phyloP scores from a whole-genome alignment of 2,888 invertebrate genomes.

The Limnephilus lunatus region DNA sequence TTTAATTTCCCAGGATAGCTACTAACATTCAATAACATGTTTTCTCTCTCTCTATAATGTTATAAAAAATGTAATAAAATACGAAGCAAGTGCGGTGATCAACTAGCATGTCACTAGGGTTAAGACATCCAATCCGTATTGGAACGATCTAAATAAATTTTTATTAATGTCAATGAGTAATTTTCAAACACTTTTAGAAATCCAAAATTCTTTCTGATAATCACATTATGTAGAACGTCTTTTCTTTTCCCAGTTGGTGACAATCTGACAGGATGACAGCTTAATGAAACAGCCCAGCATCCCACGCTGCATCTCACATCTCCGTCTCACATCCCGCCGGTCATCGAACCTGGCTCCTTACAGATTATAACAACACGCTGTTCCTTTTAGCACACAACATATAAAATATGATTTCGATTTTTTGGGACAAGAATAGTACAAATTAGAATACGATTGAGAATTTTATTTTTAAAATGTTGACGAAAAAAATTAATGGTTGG shows the following conservation, averaged over 20 bases:
- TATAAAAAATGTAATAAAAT: too few species aligned
- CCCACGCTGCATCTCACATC: slow-evolving; percentile 37
- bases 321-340: slow-evolving; percentile 2
- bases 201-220: neutral
- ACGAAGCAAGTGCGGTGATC: too few species aligned
- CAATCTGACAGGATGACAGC: neutral
- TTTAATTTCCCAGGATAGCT: too few species aligned
- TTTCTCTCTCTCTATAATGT: too few species aligned
- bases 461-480: neutral
- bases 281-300: slow-evolving; percentile 4
- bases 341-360: slow-evolving; percentile 32
- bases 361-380: neutral
- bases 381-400: neutral
- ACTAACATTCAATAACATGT: too few species aligned
- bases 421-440: neutral
- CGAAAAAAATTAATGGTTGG: neutral
- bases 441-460: neutral
- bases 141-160: neutral
- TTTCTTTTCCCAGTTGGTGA: neutral
- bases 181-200: neutral
- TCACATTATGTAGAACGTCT: neutral
- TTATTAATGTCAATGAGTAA: neutral
- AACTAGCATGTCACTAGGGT: too few species aligned
- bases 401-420: neutral
- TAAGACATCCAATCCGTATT: neutral